These are phyloP conservation scores for Pocillopora damicornis DNA, from an alignment of 64 coral and sea anemone genomes.

Conservation along the genomic window DNA sequence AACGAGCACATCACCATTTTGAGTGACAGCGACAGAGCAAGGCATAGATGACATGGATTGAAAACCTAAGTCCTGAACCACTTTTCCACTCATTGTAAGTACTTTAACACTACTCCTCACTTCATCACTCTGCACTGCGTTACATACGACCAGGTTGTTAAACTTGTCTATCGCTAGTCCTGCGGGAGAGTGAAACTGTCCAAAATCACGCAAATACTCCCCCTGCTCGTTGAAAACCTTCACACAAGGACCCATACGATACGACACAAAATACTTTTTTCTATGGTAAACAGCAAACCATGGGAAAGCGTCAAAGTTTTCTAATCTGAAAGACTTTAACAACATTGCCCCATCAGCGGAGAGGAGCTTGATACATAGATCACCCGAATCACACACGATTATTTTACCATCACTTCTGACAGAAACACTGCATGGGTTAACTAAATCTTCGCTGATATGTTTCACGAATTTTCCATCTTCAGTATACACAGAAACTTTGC, in stretches of 20 bases:
- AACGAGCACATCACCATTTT: not conserved
- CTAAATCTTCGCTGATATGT: not conserved
- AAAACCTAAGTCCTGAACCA: not conserved
- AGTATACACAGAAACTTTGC: not conserved
- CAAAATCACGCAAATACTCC: not conserved
- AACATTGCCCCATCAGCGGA: not conserved
- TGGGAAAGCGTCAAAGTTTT: not conserved
- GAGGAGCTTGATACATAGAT: not conserved
- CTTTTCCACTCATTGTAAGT: slow-evolving; percentile 2
- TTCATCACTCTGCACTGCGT: not conserved
- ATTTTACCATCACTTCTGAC: slow-evolving; percentile 3
- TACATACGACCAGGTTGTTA: slow-evolving; percentile 11
- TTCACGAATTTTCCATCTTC: not conserved
- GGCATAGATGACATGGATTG: not conserved
- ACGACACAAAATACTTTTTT: slow-evolving; percentile 10
- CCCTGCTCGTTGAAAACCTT: slow-evolving; percentile 4
- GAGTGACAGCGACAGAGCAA: not conserved
- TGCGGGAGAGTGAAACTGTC: not conserved
- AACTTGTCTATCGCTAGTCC: not conserved
- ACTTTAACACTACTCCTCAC: not conserved
- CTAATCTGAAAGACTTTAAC: not conserved
- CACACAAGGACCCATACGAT: not conserved
- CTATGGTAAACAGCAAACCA: not conserved
- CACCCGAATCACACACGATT: not conserved
- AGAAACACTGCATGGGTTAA: not conserved